Evolutionary conservation across 2,113 vertebrate species (phyloP), one percentile per base, ranked within the genome.

Genomic region (Abramis brama): DNA sequence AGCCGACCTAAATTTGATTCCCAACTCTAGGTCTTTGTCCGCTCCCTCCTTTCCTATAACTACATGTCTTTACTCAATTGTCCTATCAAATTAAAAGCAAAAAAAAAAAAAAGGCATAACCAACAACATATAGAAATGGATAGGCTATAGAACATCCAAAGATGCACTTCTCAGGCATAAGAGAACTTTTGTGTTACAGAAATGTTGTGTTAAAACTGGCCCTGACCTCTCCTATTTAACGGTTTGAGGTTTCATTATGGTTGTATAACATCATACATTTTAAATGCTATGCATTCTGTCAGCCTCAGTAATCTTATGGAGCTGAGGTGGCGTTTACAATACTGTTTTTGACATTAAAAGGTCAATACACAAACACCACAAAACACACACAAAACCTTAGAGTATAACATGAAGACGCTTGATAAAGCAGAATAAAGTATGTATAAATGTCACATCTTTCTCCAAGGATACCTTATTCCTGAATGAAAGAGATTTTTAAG

Each of bases 361-460:
- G 64, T 73, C 66, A 43, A 64, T 43, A 60, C 27, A 47, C 45
- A 83, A 3, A 70, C 11, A 55, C 43, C 10, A 78, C 30, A 70
- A 57, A 52, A 11, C 13, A 81, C 59, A 80, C 78, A 64, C n/a
- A 30, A 50, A 66, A 66, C 79, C 59, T 60, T 36, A 43, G 77
- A 79, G 21, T 66, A 66, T 23, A 45, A 33, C 62, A 64, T 43
- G 43, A 80, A 80, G 78, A 80, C 4, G 13, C 78, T 45, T 27
- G 36, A 80, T 80, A 64, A 64, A 80, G 62, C 62, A 82, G 27
- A 81, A 73, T 83, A 83, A 73, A 70, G 81, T 83, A 71, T 83
- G 81, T 73, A 83, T 70, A 83, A 83, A 83, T 83, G 81, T 43
- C 81, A 83, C 39, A 23, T 39, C 12, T 55, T 83, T 73, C 66